These are phyloP conservation scores for Ancistrus triradiatus DNA, from an alignment of 2,113 vertebrate genomes.

Conservation along the genomic window DNA sequence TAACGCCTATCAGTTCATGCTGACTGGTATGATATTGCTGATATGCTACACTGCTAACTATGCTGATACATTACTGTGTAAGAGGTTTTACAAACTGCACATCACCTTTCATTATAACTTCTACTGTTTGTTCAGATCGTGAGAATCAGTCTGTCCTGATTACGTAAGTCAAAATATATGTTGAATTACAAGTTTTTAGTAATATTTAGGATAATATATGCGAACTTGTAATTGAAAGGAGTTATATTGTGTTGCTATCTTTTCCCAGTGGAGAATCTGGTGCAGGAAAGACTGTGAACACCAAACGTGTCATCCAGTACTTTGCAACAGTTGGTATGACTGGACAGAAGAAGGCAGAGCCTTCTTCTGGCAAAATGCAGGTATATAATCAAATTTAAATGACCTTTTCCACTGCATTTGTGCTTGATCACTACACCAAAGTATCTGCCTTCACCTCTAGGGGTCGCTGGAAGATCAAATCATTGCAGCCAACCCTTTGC, in stretches of 20 bases:
- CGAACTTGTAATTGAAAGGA: neutral
- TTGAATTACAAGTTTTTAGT: neutral
- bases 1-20: constrained; percentile 69
- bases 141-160: constrained; percentile 75
- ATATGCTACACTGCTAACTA: too few relatives aligned
- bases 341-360: constrained; percentile 54
- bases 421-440: neutral
- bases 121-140: constrained; percentile 66
- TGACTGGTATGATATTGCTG: constrained; percentile 50
- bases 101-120: neutral
- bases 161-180: constrained; percentile 67
- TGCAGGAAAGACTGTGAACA: constrained; percentile 94
- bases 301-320: constrained; percentile 92
- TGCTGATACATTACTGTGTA: too few relatives aligned
- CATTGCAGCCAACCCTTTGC: too few relatives aligned
- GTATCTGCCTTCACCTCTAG: constrained; percentile 52
- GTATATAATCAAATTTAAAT: constrained; percentile 47
- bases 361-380: constrained; percentile 70
- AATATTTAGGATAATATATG: neutral
- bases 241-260: neutral
- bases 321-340: constrained; percentile 88
- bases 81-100: too few relatives aligned
- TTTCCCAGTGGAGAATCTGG: constrained; percentile 86
- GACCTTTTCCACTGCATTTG: neutral
- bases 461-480: constrained; percentile 71